These are phyloP conservation scores for Bellardia bayeri DNA, from an alignment of 2,888 invertebrate genomes.

Conservation along the genomic window DNA sequence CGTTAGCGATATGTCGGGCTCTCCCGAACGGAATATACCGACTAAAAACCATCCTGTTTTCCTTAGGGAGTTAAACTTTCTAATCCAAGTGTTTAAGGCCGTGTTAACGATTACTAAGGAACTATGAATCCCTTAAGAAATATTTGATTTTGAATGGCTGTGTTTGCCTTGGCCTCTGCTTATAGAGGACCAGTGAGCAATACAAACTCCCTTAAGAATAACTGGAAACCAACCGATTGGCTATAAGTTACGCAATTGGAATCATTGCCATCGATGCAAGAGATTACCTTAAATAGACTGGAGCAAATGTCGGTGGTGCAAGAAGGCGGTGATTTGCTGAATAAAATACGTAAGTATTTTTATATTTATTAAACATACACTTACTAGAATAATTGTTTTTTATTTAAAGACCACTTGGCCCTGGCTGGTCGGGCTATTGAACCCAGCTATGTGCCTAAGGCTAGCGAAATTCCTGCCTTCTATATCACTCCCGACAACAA, in stretches of 20 bases:
- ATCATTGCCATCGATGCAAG: slow-evolving; percentile 78
- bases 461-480: slow-evolving; percentile 74
- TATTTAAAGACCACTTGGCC: slow-evolving; percentile 78
- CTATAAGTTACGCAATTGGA: slow-evolving; percentile 78
- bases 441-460: slow-evolving; percentile 75
- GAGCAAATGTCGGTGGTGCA: slow-evolving; percentile 78
- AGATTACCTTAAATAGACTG: slow-evolving; percentile 77
- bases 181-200: slow-evolving; percentile 61
- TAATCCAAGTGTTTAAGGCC: slow-evolving; percentile 12
- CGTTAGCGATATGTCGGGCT: too few relatives aligned
- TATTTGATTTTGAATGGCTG: slow-evolving; percentile 77
- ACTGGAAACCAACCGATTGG: slow-evolving; percentile 79
- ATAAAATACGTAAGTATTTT: slow-evolving; percentile 79
- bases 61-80: slow-evolving; percentile 20
- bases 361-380: background rate
- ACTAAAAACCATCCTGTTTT: too few relatives aligned
- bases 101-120: background rate
- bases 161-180: slow-evolving; percentile 76
- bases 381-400: background rate
- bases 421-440: slow-evolving; percentile 78
- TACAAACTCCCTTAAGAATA: slow-evolving; percentile 71
- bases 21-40: too few relatives aligned
- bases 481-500: slow-evolving; percentile 48
- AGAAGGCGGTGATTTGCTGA: slow-evolving; percentile 78
- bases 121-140: slow-evolving; percentile 79